A percentile compares a stretch with the other conserved stretches of the same genome.
Evolutionary conservation across 23 tunicate species (phyloP).

Genomic region (Corella eumyota): DNA sequence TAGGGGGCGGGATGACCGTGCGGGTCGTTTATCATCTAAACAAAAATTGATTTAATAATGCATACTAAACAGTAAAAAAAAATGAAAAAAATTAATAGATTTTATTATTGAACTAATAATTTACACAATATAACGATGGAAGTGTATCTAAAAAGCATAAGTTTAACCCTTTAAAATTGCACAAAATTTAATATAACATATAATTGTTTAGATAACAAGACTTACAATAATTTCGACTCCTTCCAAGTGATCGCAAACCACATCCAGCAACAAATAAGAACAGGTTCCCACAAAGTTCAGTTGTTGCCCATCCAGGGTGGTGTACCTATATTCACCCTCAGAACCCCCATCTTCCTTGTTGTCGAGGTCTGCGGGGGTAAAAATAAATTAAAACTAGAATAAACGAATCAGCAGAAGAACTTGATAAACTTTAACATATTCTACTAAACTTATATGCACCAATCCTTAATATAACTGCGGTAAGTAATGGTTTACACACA

Average conservation of each 20-base stretch:
- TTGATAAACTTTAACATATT: not conserved
- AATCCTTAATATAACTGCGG: no score
- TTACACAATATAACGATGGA: no score
- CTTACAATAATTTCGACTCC: slow-evolving; percentile 23
- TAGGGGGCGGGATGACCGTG: slow-evolving; percentile 34
- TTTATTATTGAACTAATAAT: no score
- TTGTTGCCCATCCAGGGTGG: slow-evolving; percentile 26
- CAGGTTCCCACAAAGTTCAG: slow-evolving; percentile 32
- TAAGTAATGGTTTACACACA: no score
- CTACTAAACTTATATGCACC: no score
- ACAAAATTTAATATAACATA: no score
- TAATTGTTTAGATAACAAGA: not conserved
- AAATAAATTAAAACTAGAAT: not conserved
- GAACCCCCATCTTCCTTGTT: slow-evolving; percentile 15
- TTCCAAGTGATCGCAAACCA: slow-evolving; percentile 27
- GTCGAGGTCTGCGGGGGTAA: slow-evolving; percentile 4
- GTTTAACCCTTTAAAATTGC: no score
- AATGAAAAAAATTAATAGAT: not conserved
- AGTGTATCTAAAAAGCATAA: no score
- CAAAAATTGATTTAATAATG: no score
- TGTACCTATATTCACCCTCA: slow-evolving; percentile 19
- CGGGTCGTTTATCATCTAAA: slow-evolving; percentile 34
- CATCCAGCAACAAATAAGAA: slow-evolving; percentile 25
- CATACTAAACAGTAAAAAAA: not conserved
- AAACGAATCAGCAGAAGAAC: not conserved